A percentile compares a stretch with the other conserved stretches of the same genome.
phyloP scores from a whole-genome alignment of 1,140 invertebrate genomes.

The Bombus waltoni region DNA sequence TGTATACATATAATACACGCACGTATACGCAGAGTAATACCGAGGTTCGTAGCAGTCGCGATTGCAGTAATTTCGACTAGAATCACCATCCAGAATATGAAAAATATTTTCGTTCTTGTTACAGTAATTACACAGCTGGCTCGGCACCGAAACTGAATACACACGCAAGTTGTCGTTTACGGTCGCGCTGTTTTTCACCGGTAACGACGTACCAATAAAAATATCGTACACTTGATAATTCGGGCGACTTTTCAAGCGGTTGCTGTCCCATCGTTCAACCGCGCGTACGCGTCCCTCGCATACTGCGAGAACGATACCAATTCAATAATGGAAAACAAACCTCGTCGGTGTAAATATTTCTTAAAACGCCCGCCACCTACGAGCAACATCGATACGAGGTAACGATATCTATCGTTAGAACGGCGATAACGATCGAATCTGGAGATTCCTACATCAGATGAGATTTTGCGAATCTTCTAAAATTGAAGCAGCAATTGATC shows the following conservation, averaged over 20 bases:
- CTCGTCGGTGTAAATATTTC: slow-evolving; percentile 22
- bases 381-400: not conserved
- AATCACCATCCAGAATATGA: slow-evolving; percentile 11
- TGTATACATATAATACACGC: not conserved
- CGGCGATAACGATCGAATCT: too few species aligned
- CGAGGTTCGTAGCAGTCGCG: not conserved
- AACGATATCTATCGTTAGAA: slow-evolving; percentile 2
- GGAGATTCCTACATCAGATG: not conserved
- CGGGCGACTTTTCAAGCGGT: not conserved
- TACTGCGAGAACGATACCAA: not conserved
- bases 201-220: not conserved
- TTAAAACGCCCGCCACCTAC: not conserved
- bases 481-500: not conserved
- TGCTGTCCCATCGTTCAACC: not conserved
- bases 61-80: slow-evolving; percentile 26
- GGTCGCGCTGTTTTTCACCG: not conserved
- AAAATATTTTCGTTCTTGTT: slow-evolving; percentile 13
- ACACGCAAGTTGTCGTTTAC: slow-evolving; percentile 28
- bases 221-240: slow-evolving; percentile 3
- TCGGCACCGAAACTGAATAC: slow-evolving; percentile 7
- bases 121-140: slow-evolving; percentile 18
- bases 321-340: slow-evolving; percentile 22
- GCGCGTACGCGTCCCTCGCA: too few species aligned
- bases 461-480: slow-evolving; percentile 24
- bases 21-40: not conserved